Evolutionary conservation across 2,113 vertebrate genomes (phyloP).

Genomic region (Anoura caudifer): DNA sequence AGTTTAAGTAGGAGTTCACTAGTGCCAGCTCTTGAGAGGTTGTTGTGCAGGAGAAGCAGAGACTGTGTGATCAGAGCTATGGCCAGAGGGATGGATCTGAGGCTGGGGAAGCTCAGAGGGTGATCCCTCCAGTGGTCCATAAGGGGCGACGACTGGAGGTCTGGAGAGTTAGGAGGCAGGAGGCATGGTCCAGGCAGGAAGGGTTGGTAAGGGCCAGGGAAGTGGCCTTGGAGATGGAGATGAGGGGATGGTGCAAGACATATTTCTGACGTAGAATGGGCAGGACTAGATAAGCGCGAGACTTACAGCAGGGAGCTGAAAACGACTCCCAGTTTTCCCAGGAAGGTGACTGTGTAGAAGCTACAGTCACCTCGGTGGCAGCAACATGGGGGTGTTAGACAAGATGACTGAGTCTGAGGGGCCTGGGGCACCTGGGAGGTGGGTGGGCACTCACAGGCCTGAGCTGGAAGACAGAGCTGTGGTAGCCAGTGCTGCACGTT

Average conservation of each 20-base stretch:
- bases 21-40: background rate
- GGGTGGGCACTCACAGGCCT: background rate
- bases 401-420: fast-evolving
- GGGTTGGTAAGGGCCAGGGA: background rate
- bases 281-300: background rate
- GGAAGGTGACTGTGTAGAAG: background rate
- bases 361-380: background rate
- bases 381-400: background rate
- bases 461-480: background rate
- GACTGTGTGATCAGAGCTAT: background rate
- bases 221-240: background rate
- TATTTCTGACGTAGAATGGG: background rate
- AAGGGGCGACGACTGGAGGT: background rate
- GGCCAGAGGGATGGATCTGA: background rate
- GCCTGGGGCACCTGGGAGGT: background rate
- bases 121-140: background rate
- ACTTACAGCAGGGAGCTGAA: background rate
- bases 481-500: background rate
- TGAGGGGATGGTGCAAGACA: background rate
- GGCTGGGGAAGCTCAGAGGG: background rate
- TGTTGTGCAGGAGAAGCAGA: background rate
- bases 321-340: background rate
- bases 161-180: background rate
- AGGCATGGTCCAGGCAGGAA: background rate
- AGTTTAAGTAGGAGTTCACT: background rate